Percentiles rank a stretch among this genome's conserved stretches.
phyloP scores from a whole-genome alignment of 2,797 vertebrate species.

The Propithecus perrieri region DNA sequence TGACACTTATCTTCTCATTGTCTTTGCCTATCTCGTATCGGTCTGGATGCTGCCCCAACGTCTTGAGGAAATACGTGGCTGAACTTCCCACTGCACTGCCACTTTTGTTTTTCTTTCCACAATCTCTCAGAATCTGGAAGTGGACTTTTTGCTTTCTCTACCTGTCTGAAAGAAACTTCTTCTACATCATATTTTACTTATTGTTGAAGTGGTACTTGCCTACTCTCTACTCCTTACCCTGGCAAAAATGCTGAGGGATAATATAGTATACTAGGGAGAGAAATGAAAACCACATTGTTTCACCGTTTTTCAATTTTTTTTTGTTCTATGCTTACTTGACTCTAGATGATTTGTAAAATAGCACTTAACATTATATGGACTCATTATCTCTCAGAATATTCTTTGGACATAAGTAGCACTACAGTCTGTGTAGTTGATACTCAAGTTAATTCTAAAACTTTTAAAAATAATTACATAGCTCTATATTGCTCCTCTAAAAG shows the following conservation, averaged over 20 bases:
- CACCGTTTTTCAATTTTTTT: not conserved
- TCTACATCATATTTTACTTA: not conserved
- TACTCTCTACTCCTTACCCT: not conserved
- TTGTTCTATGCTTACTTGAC: not conserved
- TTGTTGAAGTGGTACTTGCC: not conserved
- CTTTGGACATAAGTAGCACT: not conserved
- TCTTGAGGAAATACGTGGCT: not conserved
- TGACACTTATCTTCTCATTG: not conserved
- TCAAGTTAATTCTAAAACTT: not conserved
- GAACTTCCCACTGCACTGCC: too few relatives aligned
- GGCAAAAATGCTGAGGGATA: not conserved
- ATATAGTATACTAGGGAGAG: not conserved
- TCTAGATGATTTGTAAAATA: not conserved
- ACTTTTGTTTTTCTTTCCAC: not conserved
- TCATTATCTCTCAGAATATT: not conserved
- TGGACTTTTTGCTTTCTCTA: not conserved
- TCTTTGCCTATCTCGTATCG: not conserved
- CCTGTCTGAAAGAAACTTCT: not conserved
- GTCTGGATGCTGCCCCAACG: accelerated
- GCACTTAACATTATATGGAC: not conserved
- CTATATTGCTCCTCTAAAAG: not conserved
- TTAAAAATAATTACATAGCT: not conserved
- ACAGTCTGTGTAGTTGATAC: not conserved
- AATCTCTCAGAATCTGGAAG: not conserved
- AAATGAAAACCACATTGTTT: not conserved